Percentiles rank a stretch among this genome's conserved stretches.
phyloP scores from a whole-genome alignment of 2,113 vertebrate genomes.

The Todiramphus chloris region DNA sequence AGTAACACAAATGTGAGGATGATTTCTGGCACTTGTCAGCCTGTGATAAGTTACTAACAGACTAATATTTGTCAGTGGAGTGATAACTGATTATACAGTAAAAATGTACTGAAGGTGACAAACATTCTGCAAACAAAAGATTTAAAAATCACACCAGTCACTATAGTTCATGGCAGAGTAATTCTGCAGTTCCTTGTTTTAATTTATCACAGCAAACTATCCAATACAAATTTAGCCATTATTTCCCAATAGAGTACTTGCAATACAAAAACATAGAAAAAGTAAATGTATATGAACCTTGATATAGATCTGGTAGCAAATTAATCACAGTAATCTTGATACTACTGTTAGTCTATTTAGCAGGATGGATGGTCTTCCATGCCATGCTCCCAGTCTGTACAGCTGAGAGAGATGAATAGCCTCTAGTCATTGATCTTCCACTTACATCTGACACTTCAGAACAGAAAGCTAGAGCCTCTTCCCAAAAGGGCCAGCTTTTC shows the following conservation, averaged over 20 bases:
- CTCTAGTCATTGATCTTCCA: background rate
- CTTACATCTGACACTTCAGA: background rate
- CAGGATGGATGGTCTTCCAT: background rate
- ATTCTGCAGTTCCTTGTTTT: slow-evolving; percentile 19
- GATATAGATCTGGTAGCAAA: background rate
- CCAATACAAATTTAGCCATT: background rate
- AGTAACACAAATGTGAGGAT: slow-evolving; percentile 26
- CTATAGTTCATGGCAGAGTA: slow-evolving; percentile 20
- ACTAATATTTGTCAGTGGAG: slow-evolving; percentile 62
- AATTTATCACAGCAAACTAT: slow-evolving; percentile 16
- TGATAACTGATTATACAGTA: slow-evolving; percentile 63
- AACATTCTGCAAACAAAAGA: slow-evolving; percentile 8
- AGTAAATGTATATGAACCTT: background rate
- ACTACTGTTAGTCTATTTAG: background rate
- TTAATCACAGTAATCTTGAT: background rate
- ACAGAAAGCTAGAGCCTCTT: background rate
- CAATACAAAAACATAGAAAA: background rate
- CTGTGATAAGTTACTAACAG: slow-evolving; percentile 58
- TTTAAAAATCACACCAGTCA: slow-evolving; percentile 21
- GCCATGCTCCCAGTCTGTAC: background rate
- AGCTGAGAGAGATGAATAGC: background rate
- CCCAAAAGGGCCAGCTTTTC: background rate
- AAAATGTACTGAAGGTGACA: slow-evolving; percentile 38
- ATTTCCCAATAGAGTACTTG: background rate
- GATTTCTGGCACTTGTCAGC: slow-evolving; percentile 50